phyloP scores from a whole-genome alignment of 2,113 vertebrate species.

The Perca flavescens region DNA sequence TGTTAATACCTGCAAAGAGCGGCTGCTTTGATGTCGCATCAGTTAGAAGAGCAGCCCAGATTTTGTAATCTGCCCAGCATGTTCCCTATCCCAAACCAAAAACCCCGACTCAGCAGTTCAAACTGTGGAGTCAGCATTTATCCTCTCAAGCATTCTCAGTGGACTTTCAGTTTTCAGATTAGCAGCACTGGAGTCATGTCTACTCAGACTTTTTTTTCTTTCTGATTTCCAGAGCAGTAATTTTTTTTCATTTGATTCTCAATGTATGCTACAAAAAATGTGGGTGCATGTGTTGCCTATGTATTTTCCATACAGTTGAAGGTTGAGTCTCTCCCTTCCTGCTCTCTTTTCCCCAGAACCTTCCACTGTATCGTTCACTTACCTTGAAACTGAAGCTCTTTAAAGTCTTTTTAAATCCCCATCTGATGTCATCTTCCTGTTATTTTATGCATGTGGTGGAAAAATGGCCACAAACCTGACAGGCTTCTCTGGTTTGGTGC shows the following conservation, averaged over 20 bases:
- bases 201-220: slow-evolving; percentile 2
- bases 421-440: slow-evolving; percentile 19
- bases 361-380: not conserved
- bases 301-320: not conserved
- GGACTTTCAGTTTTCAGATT: slow-evolving; percentile 54
- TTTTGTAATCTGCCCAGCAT: slow-evolving; percentile 40
- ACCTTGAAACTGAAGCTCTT: not conserved
- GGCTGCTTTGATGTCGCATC: slow-evolving; percentile 48
- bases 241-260: not conserved
- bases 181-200: slow-evolving; percentile 24
- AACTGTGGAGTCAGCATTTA: slow-evolving; percentile 47
- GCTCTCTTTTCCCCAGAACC: not conserved
- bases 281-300: not conserved
- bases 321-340: not conserved
- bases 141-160: slow-evolving; percentile 30
- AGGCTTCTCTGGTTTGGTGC: slow-evolving; percentile 34
- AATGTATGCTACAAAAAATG: not conserved
- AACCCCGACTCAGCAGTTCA: slow-evolving; percentile 47
- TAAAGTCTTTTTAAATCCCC: slow-evolving; percentile 11
- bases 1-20: slow-evolving; percentile 24
- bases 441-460: slow-evolving; percentile 25
- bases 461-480: slow-evolving; percentile 9
- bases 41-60: slow-evolving; percentile 28
- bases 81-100: slow-evolving; percentile 42
- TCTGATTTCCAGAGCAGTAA: not conserved